These are phyloP conservation scores for Porites lobata DNA, from an alignment of 92 coral and sea anemone species.

Conservation along the genomic window DNA sequence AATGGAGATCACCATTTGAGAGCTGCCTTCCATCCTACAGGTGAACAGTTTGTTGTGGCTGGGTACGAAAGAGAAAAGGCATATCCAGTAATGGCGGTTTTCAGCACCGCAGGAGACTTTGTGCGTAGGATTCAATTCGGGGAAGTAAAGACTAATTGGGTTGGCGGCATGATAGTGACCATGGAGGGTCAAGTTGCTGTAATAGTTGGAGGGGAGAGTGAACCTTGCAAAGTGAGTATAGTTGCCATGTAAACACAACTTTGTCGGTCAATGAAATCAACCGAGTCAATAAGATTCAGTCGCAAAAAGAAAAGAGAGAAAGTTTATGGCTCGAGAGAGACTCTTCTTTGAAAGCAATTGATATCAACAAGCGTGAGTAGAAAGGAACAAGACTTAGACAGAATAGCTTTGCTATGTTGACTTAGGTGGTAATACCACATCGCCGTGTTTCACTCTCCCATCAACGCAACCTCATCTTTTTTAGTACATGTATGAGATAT, in stretches of 20 bases:
- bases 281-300: too few relatives aligned
- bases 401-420: too few relatives aligned
- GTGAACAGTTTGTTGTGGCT: slow-evolving; percentile 2
- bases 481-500: too few relatives aligned
- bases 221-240: background rate
- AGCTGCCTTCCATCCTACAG: background rate
- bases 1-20: background rate
- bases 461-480: too few relatives aligned
- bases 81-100: background rate
- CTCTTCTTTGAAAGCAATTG: too few relatives aligned
- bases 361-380: too few relatives aligned
- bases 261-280: too few relatives aligned
- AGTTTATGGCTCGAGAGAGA: too few relatives aligned
- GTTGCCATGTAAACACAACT: background rate
- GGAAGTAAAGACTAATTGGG: background rate
- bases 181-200: background rate
- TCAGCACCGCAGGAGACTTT: background rate
- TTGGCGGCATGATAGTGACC: background rate
- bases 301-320: too few relatives aligned
- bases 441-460: too few relatives aligned
- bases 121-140: background rate
- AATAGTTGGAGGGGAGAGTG: background rate
- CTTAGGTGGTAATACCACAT: too few relatives aligned
- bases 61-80: background rate
- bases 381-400: too few relatives aligned